A percentile compares a stretch with the other conserved stretches of the same genome.
Conservation (phyloP, 1,140 invertebrate genomes). For the Drosophila kohkoa region DNA sequence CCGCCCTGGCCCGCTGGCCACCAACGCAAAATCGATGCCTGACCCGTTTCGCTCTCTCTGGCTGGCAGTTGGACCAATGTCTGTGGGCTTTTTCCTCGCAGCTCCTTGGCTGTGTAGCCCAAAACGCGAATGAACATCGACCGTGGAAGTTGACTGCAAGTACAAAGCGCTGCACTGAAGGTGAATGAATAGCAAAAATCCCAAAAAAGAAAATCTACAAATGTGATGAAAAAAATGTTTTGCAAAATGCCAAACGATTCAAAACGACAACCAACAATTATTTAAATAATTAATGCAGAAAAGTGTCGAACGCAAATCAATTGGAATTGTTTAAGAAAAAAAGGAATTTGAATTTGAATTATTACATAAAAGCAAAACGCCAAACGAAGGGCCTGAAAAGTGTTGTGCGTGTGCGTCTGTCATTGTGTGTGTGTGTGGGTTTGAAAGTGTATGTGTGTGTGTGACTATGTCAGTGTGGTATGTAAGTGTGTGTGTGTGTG, state of each 20-base stretch:
- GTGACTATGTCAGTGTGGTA: constrained; percentile 36
- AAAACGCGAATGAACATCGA: constrained; percentile 85
- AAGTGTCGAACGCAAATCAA: constrained; percentile 9
- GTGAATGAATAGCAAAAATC: constrained; percentile 56
- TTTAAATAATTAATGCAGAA: not conserved
- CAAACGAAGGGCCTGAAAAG: constrained; percentile 65
- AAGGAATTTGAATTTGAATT: constrained; percentile 33
- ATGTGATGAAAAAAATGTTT: constrained; percentile 30
- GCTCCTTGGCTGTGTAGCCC: constrained; percentile 68
- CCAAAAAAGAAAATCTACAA: constrained; percentile 50
- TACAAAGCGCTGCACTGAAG: constrained; percentile 77
- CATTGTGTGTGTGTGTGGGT: constrained; percentile 22
- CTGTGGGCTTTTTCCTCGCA: constrained; percentile 67
- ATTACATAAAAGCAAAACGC: constrained; percentile 69
- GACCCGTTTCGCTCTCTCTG: constrained; percentile 70
- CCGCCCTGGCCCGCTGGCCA: constrained; percentile 38
- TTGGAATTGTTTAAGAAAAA: constrained; percentile 7
- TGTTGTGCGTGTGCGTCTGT: constrained; percentile 54
- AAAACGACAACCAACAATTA: constrained; percentile 6
- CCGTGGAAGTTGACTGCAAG: constrained; percentile 84
- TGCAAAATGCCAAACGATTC: not conserved
- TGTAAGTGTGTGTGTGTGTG: constrained; percentile 34
- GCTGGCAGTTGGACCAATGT: constrained; percentile 20
- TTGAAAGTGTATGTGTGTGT: not conserved
- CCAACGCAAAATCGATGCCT: constrained; percentile 67